Conservation (phyloP, 1,140 invertebrate genomes). For the Bombus cullumanus region DNA sequence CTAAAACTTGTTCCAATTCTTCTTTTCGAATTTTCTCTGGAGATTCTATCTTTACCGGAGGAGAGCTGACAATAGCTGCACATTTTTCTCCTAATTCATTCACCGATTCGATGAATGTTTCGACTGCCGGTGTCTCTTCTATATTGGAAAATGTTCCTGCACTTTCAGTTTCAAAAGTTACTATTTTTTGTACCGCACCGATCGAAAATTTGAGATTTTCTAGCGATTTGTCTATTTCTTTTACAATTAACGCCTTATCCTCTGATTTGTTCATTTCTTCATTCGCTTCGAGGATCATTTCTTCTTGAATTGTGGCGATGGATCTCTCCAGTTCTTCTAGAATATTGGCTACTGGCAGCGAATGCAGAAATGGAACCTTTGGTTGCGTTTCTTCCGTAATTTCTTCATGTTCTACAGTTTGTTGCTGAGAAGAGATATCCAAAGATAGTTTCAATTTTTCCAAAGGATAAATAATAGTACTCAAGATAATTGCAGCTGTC, state of each 20-base stretch:
- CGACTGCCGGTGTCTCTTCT: not conserved
- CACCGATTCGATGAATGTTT: conserved; percentile 8
- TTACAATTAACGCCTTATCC: not conserved
- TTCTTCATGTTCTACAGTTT: conserved; percentile 7
- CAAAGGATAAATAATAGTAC: conserved; percentile 45
- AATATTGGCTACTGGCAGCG: not conserved
- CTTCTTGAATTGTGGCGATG: conserved; percentile 44
- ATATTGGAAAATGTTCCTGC: not conserved
- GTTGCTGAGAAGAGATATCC: conserved; percentile 12
- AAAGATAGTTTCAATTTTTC: conserved; percentile 45
- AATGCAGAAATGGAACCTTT: not conserved
- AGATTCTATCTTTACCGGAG: not conserved
- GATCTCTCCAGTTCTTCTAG: conserved; percentile 50
- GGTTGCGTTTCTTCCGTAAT: not conserved
- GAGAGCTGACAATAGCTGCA: not conserved
- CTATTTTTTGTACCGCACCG: conserved; percentile 11
- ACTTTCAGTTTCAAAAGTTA: not conserved
- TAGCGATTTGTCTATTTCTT: conserved; percentile 18
- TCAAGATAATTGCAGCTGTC: conserved; percentile 24
- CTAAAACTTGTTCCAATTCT: conserved; percentile 10
- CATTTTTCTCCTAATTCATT: conserved; percentile 25
- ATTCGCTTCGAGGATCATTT: conserved; percentile 2
- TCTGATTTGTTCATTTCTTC: not conserved
- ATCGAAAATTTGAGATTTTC: conserved; percentile 36
- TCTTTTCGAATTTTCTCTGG: not conserved